These are phyloP conservation scores for Emydoidea blandingii DNA, from an alignment of 2,797 vertebrate species.

Conservation along the genomic window DNA sequence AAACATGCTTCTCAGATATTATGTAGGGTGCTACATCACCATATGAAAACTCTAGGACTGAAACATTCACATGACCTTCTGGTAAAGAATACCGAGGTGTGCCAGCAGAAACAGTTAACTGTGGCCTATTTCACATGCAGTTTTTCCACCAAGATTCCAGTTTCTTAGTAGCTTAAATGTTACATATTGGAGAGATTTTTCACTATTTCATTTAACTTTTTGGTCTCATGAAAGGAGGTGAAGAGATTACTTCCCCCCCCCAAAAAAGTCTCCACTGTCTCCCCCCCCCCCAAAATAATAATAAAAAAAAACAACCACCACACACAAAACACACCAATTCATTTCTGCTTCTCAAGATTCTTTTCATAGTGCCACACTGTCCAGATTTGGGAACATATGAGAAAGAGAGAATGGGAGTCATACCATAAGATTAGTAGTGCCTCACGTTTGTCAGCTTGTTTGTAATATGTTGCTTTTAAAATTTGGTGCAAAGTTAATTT, in stretches of 20 bases:
- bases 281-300: neutral
- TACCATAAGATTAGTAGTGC: neutral
- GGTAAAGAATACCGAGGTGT: accelerated
- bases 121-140: neutral
- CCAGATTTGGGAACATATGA: neutral
- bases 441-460: neutral
- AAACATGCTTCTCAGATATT: neutral
- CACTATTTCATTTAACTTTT: neutral
- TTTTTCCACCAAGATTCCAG: neutral
- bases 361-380: neutral
- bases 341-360: too few relatives aligned
- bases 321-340: too few relatives aligned
- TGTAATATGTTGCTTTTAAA: neutral
- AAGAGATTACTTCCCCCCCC: neutral
- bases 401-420: neutral
- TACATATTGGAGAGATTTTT: too few relatives aligned
- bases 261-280: neutral
- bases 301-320: too few relatives aligned
- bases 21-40: neutral
- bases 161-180: neutral
- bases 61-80: neutral
- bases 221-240: neutral
- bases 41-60: neutral
- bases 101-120: neutral
- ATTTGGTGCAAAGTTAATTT: neutral